Percentiles rank a stretch among this genome's conserved stretches.
phyloP scores from a whole-genome alignment of 2,888 invertebrate species.

The Xylota segnis region DNA sequence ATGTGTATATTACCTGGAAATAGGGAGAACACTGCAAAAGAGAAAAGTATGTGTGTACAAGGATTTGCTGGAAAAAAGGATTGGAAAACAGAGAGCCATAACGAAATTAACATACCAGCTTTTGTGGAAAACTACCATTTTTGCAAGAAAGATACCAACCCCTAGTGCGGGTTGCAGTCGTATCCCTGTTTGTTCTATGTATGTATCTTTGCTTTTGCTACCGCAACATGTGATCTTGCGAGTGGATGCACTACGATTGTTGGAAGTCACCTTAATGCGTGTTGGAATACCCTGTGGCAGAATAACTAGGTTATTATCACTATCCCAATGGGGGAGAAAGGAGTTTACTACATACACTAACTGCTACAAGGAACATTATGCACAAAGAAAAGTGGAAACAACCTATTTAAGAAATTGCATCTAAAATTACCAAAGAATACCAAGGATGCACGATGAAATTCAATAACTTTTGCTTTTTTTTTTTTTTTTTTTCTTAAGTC shows the following conservation, averaged over 20 bases:
- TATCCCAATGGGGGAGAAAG: neutral
- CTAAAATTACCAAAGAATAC: neutral
- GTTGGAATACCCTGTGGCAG: slow-evolving; percentile 48
- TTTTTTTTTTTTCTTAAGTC: slow-evolving; percentile 8
- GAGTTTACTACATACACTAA: neutral
- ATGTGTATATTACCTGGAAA: neutral
- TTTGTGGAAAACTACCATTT: slow-evolving; percentile 21
- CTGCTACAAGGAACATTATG: neutral
- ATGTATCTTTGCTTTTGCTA: neutral
- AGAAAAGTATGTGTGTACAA: neutral
- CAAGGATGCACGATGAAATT: slow-evolving; percentile 4
- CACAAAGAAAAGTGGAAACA: slow-evolving; percentile 21
- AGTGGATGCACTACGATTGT: slow-evolving; percentile 28
- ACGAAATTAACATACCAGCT: slow-evolving; percentile 29
- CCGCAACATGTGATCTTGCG: slow-evolving; percentile 11
- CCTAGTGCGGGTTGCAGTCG: slow-evolving; percentile 1
- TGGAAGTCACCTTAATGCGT: slow-evolving; percentile 59
- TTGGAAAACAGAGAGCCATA: slow-evolving; percentile 13
- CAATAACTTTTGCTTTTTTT: slow-evolving; percentile 27
- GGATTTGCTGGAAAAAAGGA: neutral
- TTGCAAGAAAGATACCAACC: slow-evolving; percentile 14
- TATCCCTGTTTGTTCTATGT: slow-evolving; percentile 4
- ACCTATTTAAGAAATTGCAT: slow-evolving; percentile 40
- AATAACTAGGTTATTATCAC: slow-evolving; percentile 44
- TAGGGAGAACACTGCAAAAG: neutral